Evolutionary conservation across 2,888 invertebrate species (phyloP).

Genomic region (Nomada ruficornis): DNA sequence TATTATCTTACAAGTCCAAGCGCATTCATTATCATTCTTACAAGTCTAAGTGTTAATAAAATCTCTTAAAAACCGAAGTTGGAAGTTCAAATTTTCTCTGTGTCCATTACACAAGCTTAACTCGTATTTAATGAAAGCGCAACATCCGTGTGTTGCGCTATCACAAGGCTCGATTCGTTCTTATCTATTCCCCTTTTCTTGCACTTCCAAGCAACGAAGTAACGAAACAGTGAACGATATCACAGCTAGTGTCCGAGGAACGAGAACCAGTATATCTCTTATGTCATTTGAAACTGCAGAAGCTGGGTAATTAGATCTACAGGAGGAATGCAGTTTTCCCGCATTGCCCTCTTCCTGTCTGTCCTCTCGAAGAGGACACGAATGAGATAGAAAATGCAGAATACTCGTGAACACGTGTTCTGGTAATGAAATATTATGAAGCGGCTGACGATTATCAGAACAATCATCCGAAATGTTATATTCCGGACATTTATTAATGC

Average conservation of each 20-base stretch:
- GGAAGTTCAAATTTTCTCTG: too few species aligned
- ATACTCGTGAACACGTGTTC: not conserved
- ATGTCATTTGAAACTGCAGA: conserved; percentile 43
- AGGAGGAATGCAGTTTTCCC: conserved; percentile 58
- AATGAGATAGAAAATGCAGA: not conserved
- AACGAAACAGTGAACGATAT: conserved; percentile 24
- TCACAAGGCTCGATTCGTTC: not conserved
- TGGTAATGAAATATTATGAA: too few species aligned
- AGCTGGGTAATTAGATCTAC: conserved; percentile 58
- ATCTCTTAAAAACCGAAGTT: too few species aligned
- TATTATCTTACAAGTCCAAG: too few species aligned
- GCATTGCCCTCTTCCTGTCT: conserved; percentile 42
- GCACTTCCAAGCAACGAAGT: not conserved
- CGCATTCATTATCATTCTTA: too few species aligned
- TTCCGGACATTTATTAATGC: too few species aligned
- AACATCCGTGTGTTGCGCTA: not conserved
- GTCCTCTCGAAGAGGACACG: conserved; percentile 9
- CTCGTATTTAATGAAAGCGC: conserved; percentile 23
- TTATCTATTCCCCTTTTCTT: not conserved
- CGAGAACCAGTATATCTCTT: conserved; percentile 41
- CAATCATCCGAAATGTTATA: too few species aligned
- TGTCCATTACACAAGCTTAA: too few species aligned
- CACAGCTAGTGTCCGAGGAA: conserved; percentile 35
- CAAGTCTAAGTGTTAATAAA: too few species aligned
- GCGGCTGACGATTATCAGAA: too few species aligned